Evolutionary conservation across 1,140 invertebrate genomes (phyloP), one percentile per base, ranked within the genome.

Genomic region (Pantala flavescens): DNA sequence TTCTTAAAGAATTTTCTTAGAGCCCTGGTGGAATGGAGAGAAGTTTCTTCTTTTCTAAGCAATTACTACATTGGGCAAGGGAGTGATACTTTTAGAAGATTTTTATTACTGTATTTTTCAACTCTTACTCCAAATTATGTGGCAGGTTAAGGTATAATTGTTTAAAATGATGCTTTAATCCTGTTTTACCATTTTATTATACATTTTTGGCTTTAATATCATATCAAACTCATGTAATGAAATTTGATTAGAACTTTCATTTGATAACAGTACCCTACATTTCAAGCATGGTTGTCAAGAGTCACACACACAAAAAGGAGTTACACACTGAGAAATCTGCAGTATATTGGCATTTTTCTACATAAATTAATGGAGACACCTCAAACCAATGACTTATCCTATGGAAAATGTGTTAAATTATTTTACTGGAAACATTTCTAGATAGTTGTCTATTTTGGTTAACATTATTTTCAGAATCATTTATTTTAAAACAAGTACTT

Each of bases 1-100:
- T 63, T 63, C 49, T 63, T 3, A 63, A 63, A 63, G 49, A 16
- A 63, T 63, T 63, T 14, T 63, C 49, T 63, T 63, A 63, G 49
- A 19, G 49, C 12, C 49, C 49, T 7, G 49, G 49, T 63, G 49
- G 49, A 63, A 63, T 63, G 49, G 49, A 63, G 49, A 12, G 12
- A 63, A 63, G 49, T 63, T 63, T 63, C 49, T 63, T 63, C 49
- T 63, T 63, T 63, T 63, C 49, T 19, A 63, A 63, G 49, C 5
- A 63, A 63, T 63, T 21, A 14, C 49, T 63, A 7, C 49, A 63
- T 63, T 63, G 49, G 49, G 49, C 3, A 12, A 63, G 49, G n/a
- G 49, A 63, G 3, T 63, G 49, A 63, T 63, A 63, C 49, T 63
- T 63, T 63, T 63, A 63, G 49, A 63, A 63, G 49, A 63, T 63